Conservation (phyloP, 2,888 invertebrate species). For the Phrixothrix hirtus region DNA sequence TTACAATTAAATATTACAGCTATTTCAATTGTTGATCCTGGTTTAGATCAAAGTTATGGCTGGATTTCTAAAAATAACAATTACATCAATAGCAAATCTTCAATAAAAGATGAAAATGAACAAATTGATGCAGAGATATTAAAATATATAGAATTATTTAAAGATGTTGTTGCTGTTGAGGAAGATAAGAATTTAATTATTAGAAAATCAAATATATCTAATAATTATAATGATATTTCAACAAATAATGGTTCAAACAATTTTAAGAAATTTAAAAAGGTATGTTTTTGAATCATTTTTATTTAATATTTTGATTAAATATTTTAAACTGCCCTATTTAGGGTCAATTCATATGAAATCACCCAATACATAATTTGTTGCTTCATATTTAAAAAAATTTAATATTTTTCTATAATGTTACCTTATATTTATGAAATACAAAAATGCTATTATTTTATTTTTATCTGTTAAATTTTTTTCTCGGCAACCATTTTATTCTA, state of each 20-base stretch:
- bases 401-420: too few relatives aligned
- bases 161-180: constrained; percentile 38
- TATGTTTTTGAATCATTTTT: constrained; percentile 17
- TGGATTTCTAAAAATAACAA: constrained; percentile 16
- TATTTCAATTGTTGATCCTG: constrained; percentile 14
- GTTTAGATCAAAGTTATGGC: constrained; percentile 15
- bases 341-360: background rate
- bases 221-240: constrained; percentile 7
- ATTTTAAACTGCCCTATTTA: background rate
- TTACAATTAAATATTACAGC: constrained; percentile 10
- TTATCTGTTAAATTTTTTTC: too few relatives aligned
- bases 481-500: too few relatives aligned
- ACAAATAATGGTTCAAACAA: constrained; percentile 14
- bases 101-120: constrained; percentile 15
- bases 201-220: constrained; percentile 9
- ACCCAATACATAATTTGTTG: constrained; percentile 1
- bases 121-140: constrained; percentile 32
- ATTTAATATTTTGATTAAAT: background rate
- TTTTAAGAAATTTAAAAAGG: constrained; percentile 43
- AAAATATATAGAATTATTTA: constrained; percentile 39
- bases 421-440: too few relatives aligned
- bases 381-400: too few relatives aligned
- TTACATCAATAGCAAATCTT: constrained; percentile 4
- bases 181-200: constrained; percentile 9
- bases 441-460: too few relatives aligned